A percentile compares a stretch with the other conserved stretches of the same genome.
Evolutionary conservation across 2,113 vertebrate genomes (phyloP).

Genomic region (Dendrocopos noguchii): DNA sequence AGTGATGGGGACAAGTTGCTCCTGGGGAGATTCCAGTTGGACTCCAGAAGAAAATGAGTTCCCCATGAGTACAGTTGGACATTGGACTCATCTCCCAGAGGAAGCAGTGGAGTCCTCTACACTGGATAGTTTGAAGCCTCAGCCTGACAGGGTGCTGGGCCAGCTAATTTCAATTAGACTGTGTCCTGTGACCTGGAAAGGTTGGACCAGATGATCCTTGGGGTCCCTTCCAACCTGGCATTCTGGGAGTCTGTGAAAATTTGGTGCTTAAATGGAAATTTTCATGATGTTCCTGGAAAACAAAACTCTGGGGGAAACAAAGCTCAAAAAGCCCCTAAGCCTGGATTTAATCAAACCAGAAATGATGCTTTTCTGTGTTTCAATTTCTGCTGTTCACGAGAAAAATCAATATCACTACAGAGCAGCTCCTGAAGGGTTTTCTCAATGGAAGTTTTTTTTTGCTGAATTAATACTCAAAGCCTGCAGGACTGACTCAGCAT

Average conservation of each 20-base stretch:
- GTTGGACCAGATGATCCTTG: too few species aligned
- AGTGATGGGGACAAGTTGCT: too few species aligned
- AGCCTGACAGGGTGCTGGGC: too few species aligned
- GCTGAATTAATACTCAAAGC: neutral
- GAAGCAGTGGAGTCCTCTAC: too few species aligned
- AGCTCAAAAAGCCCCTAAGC: neutral
- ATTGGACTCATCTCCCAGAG: too few species aligned
- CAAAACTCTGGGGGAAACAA: neutral
- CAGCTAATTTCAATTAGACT: too few species aligned
- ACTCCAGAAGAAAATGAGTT: too few species aligned
- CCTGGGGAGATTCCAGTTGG: too few species aligned
- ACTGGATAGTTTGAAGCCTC: too few species aligned
- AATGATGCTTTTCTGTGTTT: neutral
- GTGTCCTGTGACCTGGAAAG: too few species aligned
- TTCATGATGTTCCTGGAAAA: neutral
- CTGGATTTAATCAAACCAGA: neutral
- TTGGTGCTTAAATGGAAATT: neutral
- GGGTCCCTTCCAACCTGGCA: too few species aligned
- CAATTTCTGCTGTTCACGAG: neutral
- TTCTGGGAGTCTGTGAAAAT: neutral
- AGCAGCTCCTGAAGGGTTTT: neutral
- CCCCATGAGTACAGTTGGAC: too few species aligned
- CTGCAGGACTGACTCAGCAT: neutral
- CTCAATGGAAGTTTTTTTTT: conserved; percentile 1
- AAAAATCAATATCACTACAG: conserved; percentile 14